Conservation (phyloP, 1,140 invertebrate genomes). For the Lordiphosa stackelbergi region DNA sequence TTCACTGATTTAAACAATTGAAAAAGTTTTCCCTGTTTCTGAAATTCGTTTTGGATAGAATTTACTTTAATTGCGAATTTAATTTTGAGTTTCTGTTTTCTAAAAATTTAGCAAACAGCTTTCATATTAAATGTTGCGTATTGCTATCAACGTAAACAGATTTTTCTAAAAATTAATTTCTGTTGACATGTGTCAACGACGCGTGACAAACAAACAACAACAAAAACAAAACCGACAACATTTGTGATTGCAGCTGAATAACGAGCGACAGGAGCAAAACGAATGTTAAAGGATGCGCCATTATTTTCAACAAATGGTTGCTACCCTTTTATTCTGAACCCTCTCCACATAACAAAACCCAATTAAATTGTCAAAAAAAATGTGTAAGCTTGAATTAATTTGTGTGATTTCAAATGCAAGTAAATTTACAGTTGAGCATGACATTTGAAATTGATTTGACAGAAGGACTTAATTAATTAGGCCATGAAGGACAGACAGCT, state of each 20-base stretch:
- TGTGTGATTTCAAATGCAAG: conserved; percentile 45
- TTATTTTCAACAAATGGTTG: conserved; percentile 55
- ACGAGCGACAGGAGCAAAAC: conserved; percentile 42
- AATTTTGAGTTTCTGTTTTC: too few species aligned
- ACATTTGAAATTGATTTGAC: conserved; percentile 30
- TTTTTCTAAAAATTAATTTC: conserved; percentile 58
- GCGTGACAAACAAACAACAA: conserved; percentile 43
- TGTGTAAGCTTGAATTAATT: conserved; percentile 53
- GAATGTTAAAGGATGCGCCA: conserved; percentile 61
- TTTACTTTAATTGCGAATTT: too few species aligned
- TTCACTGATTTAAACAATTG: too few species aligned
- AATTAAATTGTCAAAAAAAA: conserved; percentile 36
- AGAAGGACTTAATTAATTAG: conserved; percentile 19
- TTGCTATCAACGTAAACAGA: conserved; percentile 10
- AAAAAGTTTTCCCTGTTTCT: too few species aligned
- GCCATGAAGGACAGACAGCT: not conserved
- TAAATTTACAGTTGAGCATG: conserved; percentile 23
- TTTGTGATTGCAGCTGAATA: conserved; percentile 45
- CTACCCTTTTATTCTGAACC: conserved; percentile 29
- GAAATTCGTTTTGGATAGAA: too few species aligned
- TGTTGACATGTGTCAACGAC: conserved; percentile 58
- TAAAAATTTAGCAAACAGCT: conserved; percentile 6
- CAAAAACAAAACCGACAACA: conserved; percentile 23
- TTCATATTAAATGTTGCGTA: not conserved
- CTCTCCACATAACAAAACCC: not conserved